Evolutionary conservation across 2,113 vertebrate genomes (phyloP).

Genomic region (Notothenia rossii): DNA sequence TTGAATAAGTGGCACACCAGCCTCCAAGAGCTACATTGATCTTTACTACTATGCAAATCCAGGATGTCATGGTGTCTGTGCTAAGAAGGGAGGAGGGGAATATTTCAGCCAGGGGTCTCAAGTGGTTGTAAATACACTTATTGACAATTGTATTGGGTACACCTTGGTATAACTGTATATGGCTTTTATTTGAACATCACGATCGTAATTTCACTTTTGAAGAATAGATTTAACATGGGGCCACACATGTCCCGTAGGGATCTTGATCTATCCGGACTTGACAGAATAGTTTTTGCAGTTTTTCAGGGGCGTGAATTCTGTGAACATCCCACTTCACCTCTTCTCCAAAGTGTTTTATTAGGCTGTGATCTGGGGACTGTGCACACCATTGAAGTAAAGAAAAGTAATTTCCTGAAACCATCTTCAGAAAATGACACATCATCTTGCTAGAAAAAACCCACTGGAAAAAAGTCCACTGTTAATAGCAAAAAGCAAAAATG

Average conservation of each 20-base stretch:
- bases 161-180: slow-evolving; percentile 30
- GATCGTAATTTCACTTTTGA: neutral
- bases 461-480: slow-evolving; percentile 12
- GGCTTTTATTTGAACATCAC: neutral
- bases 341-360: slow-evolving; percentile 64
- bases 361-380: slow-evolving; percentile 54
- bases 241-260: slow-evolving; percentile 21
- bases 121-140: slow-evolving; percentile 69
- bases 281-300: slow-evolving; percentile 38
- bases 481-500: slow-evolving; percentile 40
- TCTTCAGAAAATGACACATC: slow-evolving; percentile 65
- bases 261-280: slow-evolving; percentile 44
- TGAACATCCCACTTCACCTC: slow-evolving; percentile 53
- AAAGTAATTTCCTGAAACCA: slow-evolving; percentile 69
- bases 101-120: slow-evolving; percentile 69
- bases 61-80: slow-evolving; percentile 72
- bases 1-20: slow-evolving; percentile 73
- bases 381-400: slow-evolving; percentile 51
- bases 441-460: slow-evolving; percentile 35
- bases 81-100: slow-evolving; percentile 66
- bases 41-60: slow-evolving; percentile 81
- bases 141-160: slow-evolving; percentile 54
- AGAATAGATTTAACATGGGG: slow-evolving; percentile 30
- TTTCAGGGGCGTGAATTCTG: slow-evolving; percentile 32
- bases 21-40: slow-evolving; percentile 72